These are phyloP conservation scores for Cheilosia pagana DNA, from an alignment of 2,888 invertebrate species.

Conservation along the genomic window DNA sequence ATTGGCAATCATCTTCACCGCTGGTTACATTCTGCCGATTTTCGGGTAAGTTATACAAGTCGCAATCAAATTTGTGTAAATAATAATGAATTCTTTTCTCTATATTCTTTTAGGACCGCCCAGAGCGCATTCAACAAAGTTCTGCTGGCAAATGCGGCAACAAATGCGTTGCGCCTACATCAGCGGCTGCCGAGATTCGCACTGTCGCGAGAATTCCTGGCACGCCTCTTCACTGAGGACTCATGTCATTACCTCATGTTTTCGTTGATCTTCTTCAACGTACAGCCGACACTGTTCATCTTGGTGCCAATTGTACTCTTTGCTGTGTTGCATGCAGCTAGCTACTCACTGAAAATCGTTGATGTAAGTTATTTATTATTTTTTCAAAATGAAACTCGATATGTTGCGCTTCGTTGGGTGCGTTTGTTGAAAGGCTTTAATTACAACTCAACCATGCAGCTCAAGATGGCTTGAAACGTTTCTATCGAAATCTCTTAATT, in stretches of 20 bases:
- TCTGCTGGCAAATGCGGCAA: constrained; percentile 95
- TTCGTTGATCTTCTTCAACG: constrained; percentile 96
- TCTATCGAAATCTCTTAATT: too few species aligned
- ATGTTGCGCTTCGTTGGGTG: not conserved
- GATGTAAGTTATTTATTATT: constrained; percentile 89
- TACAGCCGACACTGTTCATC: constrained; percentile 94
- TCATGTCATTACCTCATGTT: constrained; percentile 98
- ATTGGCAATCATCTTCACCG: constrained; percentile 91
- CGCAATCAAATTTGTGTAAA: not conserved
- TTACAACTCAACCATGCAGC: not conserved
- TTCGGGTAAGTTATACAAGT: constrained; percentile 89
- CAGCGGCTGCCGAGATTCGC: constrained; percentile 95
- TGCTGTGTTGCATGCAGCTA: constrained; percentile 95
- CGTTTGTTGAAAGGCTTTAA: not conserved
- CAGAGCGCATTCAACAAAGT: constrained; percentile 95
- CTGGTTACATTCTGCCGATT: constrained; percentile 93
- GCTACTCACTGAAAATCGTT: constrained; percentile 94
- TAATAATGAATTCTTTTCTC: not conserved
- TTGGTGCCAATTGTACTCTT: constrained; percentile 95
- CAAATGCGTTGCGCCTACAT: constrained; percentile 96
- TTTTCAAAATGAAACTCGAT: not conserved
- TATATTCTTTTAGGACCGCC: constrained; percentile 86
- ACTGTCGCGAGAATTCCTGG: constrained; percentile 92
- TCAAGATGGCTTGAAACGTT: too few species aligned
- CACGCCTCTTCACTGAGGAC: constrained; percentile 92